Conservation (phyloP, 2,888 invertebrate species). For the Tenthredo distinguenda region DNA sequence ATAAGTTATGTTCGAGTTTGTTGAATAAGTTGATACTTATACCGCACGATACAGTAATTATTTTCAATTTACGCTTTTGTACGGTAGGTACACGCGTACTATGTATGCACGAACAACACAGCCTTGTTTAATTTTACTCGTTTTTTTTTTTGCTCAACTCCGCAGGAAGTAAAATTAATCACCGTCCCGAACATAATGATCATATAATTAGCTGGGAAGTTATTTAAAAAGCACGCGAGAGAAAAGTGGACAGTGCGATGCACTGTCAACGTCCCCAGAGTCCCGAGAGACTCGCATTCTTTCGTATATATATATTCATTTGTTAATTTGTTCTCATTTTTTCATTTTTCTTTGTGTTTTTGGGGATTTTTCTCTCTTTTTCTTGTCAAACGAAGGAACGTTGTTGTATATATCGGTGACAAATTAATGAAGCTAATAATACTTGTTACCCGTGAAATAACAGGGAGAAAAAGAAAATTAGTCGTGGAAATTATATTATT, state of each 20-base stretch:
- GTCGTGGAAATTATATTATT: not conserved
- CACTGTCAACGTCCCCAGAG: conserved; percentile 4
- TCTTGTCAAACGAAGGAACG: not conserved
- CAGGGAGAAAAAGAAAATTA: not conserved
- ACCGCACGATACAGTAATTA: conserved; percentile 18
- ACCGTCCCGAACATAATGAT: conserved; percentile 38
- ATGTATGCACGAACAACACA: not conserved
- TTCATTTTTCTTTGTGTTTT: not conserved
- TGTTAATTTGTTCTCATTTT: not conserved
- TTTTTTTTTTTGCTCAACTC: not conserved
- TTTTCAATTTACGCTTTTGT: not conserved
- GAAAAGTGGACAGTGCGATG: not conserved
- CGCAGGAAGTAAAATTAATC: conserved; percentile 41
- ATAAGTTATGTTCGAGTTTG: not conserved
- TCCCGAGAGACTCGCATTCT: conserved; percentile 4
- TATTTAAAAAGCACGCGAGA: conserved; percentile 28
- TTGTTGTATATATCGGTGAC: not conserved
- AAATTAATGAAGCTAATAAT: conserved; percentile 21
- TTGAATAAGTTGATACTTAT: not conserved
- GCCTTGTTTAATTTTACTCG: not conserved
- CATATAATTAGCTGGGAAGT: conserved; percentile 46
- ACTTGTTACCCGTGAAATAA: not conserved
- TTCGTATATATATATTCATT: not conserved
- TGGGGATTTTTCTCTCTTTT: not conserved
- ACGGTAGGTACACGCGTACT: not conserved